These are phyloP conservation scores for Atractosteus spatula DNA, from an alignment of 2,113 vertebrate species.

Conservation along the genomic window DNA sequence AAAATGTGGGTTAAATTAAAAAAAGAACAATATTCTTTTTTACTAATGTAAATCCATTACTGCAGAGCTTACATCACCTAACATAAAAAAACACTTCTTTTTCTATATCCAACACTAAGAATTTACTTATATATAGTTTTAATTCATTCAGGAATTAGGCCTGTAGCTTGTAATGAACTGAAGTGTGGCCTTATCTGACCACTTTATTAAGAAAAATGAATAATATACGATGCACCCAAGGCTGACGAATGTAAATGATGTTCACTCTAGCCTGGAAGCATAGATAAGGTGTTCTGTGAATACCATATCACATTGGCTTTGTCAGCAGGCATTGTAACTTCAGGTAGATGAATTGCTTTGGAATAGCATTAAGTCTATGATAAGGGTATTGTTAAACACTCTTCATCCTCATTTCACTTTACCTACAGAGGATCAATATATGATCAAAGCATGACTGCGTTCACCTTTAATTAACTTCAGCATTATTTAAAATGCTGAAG, in stretches of 20 bases:
- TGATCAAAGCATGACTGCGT: constrained; percentile 57
- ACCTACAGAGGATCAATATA: constrained; percentile 44
- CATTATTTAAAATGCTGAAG: constrained; percentile 19
- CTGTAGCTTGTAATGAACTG: constrained; percentile 56
- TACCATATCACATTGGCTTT: constrained; percentile 48
- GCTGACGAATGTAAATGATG: not conserved
- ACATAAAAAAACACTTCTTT: too few relatives aligned
- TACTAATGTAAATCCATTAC: too few relatives aligned
- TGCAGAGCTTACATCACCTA: too few relatives aligned
- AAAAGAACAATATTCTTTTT: too few relatives aligned
- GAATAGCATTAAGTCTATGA: constrained; percentile 34
- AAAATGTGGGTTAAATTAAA: too few relatives aligned
- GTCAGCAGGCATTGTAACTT: constrained; percentile 36
- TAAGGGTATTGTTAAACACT: constrained; percentile 56
- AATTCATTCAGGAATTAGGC: constrained; percentile 21
- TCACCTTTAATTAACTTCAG: constrained; percentile 61
- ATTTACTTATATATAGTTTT: too few relatives aligned
- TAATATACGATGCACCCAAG: constrained; percentile 35
- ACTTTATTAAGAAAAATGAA: constrained; percentile 60
- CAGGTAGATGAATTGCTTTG: constrained; percentile 46
- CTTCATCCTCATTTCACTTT: constrained; percentile 24
- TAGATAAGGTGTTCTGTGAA: constrained; percentile 60
- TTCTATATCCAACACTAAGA: too few relatives aligned
- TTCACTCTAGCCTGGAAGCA: not conserved
- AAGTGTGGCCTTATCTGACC: constrained; percentile 57